These are phyloP conservation scores for Leptodactylus fuscus DNA, from an alignment of 2,113 vertebrate genomes.

Conservation along the genomic window DNA sequence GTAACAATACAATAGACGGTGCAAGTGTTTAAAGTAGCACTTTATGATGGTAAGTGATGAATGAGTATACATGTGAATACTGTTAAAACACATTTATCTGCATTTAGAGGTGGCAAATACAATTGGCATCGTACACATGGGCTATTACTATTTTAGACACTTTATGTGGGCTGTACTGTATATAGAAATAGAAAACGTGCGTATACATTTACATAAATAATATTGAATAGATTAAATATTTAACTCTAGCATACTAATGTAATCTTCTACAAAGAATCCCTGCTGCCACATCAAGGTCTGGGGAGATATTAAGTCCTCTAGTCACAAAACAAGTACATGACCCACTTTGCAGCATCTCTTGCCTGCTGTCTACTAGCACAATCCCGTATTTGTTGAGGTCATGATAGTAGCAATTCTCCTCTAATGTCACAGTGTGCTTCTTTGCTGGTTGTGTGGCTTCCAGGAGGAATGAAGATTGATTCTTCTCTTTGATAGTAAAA, in stretches of 20 bases:
- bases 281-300: conserved; percentile 16
- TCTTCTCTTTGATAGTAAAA: conserved; percentile 43
- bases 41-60: not conserved
- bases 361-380: conserved; percentile 19
- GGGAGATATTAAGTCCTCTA: conserved; percentile 32
- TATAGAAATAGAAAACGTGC: conserved; percentile 20
- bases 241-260: conserved; percentile 20
- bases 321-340: conserved; percentile 32
- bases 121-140: not conserved
- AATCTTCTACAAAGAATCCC: conserved; percentile 5
- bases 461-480: conserved; percentile 42
- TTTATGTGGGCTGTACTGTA: conserved; percentile 19
- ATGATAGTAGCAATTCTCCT: conserved; percentile 37
- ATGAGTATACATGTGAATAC: not conserved
- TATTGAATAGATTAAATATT: conserved; percentile 6
- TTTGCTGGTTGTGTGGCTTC: conserved; percentile 32
- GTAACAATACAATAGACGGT: not conserved
- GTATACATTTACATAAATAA: conserved; percentile 11
- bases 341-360: conserved; percentile 22
- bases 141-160: not conserved
- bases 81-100: not conserved
- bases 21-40: not conserved
- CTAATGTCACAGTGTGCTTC: conserved; percentile 39
- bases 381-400: conserved; percentile 17
- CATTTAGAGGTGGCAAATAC: not conserved